Percentiles rank a stretch among this genome's conserved stretches.
Evolutionary conservation across 2,113 vertebrate species (phyloP).

Genomic region (Ellobius talpinus): DNA sequence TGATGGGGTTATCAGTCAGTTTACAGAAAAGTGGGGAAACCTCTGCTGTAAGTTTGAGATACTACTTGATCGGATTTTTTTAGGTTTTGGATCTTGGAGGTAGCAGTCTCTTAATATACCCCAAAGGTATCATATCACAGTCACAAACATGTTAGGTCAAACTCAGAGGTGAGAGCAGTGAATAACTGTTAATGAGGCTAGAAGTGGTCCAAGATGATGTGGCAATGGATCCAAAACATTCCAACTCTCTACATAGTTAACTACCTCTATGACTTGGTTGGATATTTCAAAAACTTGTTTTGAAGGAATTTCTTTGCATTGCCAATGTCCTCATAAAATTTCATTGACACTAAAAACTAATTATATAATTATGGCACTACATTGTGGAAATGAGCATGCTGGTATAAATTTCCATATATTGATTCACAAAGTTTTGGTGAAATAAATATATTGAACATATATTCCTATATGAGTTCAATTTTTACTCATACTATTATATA

Average conservation of each 20-base stretch:
- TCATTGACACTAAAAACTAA: not conserved
- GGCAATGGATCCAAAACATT: not conserved
- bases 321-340: not conserved
- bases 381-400: not conserved
- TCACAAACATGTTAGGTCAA: not conserved
- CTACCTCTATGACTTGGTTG: not conserved
- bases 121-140: not conserved
- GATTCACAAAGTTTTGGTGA: not conserved
- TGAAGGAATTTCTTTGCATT: not conserved
- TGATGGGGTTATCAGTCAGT: not conserved
- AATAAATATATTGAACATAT: not conserved
- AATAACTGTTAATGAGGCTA: not conserved
- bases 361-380: not conserved
- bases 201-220: not conserved
- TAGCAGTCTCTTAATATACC: not conserved
- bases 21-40: not conserved
- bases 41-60: not conserved
- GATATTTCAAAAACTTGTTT: not conserved
- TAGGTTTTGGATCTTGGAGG: not conserved
- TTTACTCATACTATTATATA: not conserved
- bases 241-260: not conserved
- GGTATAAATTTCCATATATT: not conserved
- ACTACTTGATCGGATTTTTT: not conserved
- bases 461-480: not conserved
- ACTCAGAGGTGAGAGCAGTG: not conserved